Conservation (phyloP, 35 echinoderm and acorn worm species). For the Ophioderma brevispina region DNA sequence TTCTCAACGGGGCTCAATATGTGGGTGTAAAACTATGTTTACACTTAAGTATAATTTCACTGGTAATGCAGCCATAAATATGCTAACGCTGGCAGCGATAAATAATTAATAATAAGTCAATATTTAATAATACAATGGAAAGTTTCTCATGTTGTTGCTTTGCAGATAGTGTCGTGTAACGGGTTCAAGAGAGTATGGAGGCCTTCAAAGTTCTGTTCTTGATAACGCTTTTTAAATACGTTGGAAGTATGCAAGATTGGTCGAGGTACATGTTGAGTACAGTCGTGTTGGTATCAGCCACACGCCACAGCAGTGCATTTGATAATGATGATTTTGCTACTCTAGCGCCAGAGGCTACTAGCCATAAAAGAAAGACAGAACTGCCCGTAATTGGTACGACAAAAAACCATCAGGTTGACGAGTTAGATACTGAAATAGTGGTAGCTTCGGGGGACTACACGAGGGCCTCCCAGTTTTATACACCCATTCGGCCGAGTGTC, state of each 20-base stretch:
- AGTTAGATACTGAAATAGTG: background rate
- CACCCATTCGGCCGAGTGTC: background rate
- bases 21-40: too few species aligned
- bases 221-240: background rate
- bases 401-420: background rate
- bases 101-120: too few species aligned
- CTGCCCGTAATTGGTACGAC: background rate
- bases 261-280: background rate
- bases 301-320: background rate
- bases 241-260: background rate
- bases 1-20: too few species aligned
- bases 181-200: too few species aligned
- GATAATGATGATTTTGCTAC: background rate
- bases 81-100: too few species aligned
- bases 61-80: too few species aligned
- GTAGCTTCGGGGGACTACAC: background rate
- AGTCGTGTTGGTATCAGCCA: background rate
- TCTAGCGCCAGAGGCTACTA: background rate
- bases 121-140: too few species aligned
- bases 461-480: background rate
- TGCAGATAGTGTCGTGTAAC: too few species aligned
- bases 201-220: background rate
- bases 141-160: too few species aligned
- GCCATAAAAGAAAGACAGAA: slow-evolving; percentile 4
- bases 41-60: too few species aligned